Conservation (phyloP, 92 coral and sea anemone species). For the Umimayanthus chanpuru region DNA sequence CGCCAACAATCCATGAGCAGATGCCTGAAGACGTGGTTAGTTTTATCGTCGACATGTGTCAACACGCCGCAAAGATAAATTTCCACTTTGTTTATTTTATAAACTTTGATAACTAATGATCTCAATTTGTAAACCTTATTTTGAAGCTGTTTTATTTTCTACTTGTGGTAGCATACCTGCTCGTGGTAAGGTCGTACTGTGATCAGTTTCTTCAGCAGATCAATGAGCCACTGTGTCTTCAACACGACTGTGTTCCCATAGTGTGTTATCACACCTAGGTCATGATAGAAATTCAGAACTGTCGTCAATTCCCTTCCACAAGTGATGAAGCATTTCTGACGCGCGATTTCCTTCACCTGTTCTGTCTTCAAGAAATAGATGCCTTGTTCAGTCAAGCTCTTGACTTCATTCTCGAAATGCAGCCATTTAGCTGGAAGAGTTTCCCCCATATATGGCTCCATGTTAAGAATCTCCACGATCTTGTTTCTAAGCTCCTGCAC, state of each 20-base stretch:
- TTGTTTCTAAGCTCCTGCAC: constrained; percentile 25
- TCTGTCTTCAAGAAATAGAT: constrained; percentile 36
- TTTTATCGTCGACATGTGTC: neutral
- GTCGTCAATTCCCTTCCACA: constrained; percentile 44
- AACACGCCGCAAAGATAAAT: neutral
- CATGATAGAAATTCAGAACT: constrained; percentile 55
- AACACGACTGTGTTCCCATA: constrained; percentile 53
- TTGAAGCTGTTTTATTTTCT: neutral
- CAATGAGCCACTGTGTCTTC: constrained; percentile 56
- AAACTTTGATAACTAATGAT: too few species aligned
- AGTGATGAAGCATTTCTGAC: constrained; percentile 45
- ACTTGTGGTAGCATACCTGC: constrained; percentile 43
- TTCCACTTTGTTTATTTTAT: too few species aligned
- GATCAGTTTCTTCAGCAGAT: constrained; percentile 57
- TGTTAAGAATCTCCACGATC: constrained; percentile 37
- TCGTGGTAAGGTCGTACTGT: constrained; percentile 50
- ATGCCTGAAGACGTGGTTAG: too few species aligned
- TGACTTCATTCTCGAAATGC: constrained; percentile 54
- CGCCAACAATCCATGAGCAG: too few species aligned
- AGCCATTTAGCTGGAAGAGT: constrained; percentile 61
- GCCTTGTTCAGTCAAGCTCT: constrained; percentile 35
- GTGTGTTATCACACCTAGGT: constrained; percentile 48
- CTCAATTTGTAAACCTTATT: too few species aligned
- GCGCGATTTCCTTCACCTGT: constrained; percentile 46
- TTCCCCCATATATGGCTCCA: constrained; percentile 32